Base-by-base conservation (phyloP, 2,888 invertebrate species). In the Herminia tarsipennalis region DNA sequence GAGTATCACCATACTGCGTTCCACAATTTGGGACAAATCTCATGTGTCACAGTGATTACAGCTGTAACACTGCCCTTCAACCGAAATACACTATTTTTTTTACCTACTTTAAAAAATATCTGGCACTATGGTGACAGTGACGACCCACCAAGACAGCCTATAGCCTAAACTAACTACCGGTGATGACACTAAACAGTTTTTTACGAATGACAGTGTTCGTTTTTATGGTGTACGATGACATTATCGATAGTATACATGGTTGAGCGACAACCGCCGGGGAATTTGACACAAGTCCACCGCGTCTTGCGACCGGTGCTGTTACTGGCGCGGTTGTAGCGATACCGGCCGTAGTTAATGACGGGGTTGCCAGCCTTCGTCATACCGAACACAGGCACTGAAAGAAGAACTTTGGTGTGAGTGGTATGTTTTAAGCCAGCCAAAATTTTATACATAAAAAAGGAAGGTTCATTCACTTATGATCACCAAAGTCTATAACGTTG, bases 231-330 rank as follows among this genome's bases (percentile, higher is more conserved):
- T 8, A 52, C 13, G 5, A 52, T 43, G 13, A 43, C 24, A 24
- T 47, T 37, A 12, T 38, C 43, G 5, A 47, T 5, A 0, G 52
- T 52, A 17, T 38, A 45, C 5, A 47, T 21, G 5, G 52, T 52
- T 1, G 52, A 39, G 10, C 52, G 28, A 29, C 52, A 52, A n/a
- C 46, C 46, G 0, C 27, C 18, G 1, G 47, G 34, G 4, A 39
- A 39, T 30, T 47, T 52, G 16, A 43, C 39, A 12, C 52, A 52
- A 1, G 40, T 40, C 47, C 46, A 52, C 2, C 39, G 35, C 0
- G 28, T 40, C 9, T 36, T 50, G 1, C 6, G 18, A 9, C 44
- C 40, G 2, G 9, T 36, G 9, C 44, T 34, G 27, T 36, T 47
- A 28, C 40, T 40, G 1, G 43, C 39, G 5, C 39, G 43, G 9